A percentile compares a stretch with the other conserved stretches of the same genome.
These are phyloP conservation scores for Zaprionus camerounensis DNA, from an alignment of 1,140 invertebrate genomes.

Conservation along the genomic window DNA sequence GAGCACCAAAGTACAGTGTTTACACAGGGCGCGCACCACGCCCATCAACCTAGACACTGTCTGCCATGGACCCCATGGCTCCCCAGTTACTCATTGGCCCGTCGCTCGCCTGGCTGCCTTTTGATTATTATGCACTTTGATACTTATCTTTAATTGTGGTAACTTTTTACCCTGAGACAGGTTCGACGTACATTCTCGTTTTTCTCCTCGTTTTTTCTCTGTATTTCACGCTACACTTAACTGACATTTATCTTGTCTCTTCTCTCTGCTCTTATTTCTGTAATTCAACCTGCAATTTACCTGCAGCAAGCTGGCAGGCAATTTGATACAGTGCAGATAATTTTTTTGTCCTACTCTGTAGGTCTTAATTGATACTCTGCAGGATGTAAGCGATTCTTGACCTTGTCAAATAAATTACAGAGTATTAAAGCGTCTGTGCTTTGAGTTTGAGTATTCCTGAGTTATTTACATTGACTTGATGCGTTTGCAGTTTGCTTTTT, in stretches of 20 bases:
- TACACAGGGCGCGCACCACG: slow-evolving; percentile 35
- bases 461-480: slow-evolving; percentile 26
- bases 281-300: slow-evolving; percentile 24
- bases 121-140: slow-evolving; percentile 83
- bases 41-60: slow-evolving; percentile 37
- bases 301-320: slow-evolving; percentile 1
- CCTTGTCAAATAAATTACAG: slow-evolving; percentile 10
- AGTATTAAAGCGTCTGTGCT: slow-evolving; percentile 16
- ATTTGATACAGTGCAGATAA: neutral
- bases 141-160: slow-evolving; percentile 82
- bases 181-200: slow-evolving; percentile 41
- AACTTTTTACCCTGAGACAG: slow-evolving; percentile 59
- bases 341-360: neutral
- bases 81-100: neutral
- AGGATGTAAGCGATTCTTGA: neutral
- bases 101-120: slow-evolving; percentile 71
- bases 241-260: slow-evolving; percentile 26
- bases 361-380: neutral
- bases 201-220: slow-evolving; percentile 11
- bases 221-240: slow-evolving; percentile 47
- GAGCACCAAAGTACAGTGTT: slow-evolving; percentile 33
- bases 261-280: neutral
- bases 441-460: neutral
- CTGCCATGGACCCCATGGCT: slow-evolving; percentile 8
- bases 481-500: slow-evolving; percentile 53